phyloP scores from a whole-genome alignment of 2,113 vertebrate genomes.

The Himantopus leucocephalus region DNA sequence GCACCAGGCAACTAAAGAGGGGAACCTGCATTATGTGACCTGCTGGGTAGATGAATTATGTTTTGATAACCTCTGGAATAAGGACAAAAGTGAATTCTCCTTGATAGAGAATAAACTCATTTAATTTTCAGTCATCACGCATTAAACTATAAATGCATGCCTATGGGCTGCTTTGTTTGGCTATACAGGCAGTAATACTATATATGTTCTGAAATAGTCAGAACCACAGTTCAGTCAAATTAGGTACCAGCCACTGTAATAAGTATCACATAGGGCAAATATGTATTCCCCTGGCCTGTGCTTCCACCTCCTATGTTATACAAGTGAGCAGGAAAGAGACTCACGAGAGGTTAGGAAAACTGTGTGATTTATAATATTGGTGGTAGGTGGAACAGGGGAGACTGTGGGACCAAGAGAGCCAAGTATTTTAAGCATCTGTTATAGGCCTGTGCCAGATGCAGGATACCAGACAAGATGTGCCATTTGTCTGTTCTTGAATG shows the following conservation, averaged over 20 bases:
- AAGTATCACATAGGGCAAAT: neutral
- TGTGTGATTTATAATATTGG: slow-evolving; percentile 10
- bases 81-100: neutral
- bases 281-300: neutral
- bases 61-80: neutral
- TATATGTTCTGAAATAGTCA: neutral
- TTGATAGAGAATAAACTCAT: neutral
- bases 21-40: neutral
- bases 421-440: slow-evolving; percentile 63
- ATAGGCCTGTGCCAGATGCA: slow-evolving; percentile 45
- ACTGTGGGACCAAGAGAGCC: slow-evolving; percentile 24
- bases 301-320: neutral
- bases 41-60: neutral
- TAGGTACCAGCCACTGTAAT: fast-evolving
- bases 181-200: neutral
- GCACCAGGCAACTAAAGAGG: neutral
- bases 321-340: neutral
- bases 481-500: slow-evolving; percentile 65
- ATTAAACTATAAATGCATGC: neutral
- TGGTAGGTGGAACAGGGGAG: slow-evolving; percentile 36
- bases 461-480: slow-evolving; percentile 60
- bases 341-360: neutral
- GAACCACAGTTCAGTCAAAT: neutral
- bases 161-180: neutral
- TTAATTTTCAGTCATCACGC: neutral